Evolutionary conservation across 37 sponge, comb jelly and placozoan species (phyloP), one percentile per base, ranked within the genome.

Genomic region (Spongilla lacustris): DNA sequence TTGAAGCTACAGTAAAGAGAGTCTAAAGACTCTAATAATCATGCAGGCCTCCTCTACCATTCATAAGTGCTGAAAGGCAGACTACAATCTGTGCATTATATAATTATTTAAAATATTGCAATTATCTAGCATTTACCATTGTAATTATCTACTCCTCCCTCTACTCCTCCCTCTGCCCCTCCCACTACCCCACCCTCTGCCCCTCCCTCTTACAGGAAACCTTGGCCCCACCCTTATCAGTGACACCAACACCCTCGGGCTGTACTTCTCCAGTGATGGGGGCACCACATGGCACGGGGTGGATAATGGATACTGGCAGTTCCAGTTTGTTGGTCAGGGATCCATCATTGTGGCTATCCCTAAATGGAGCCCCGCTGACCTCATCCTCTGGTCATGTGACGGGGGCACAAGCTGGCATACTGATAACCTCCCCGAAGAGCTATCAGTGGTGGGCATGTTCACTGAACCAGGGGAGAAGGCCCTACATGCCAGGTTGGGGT

Each of bases 241-340:
- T 41, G 41, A 23, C 24, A 36, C 14, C 23, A 33, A 8, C 35
- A 29, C 2, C 24, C 31, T 68, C 2, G 50, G 67, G 28, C 75
- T 89, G 36, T 92, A 88, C 85, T 84, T 88, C 50, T 88, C 89
- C 36, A 78, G 68, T 71, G 80, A 92, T 76, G 93, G 93, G 78
- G 93, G 93, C 30, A 85, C 83, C 72, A 88, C 86, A 12, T 92
- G 93, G 93, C 25, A 30, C 66, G 89, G 85, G 85, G 85, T 92
- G 66, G 69, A 5, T 2, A 34, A 23, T 14, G 69, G 76, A 27
- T 68, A 26, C 37, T 70, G 67, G 38, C 81, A 87, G 50, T 94
- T 91, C 71, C 91, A 91, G 80, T 90, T 94, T 76, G 83, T 91
- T 22, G 91, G 81, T 37, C 79, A 73, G 48, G 95, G 95, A 5